A percentile compares a stretch with the other conserved stretches of the same genome.
phyloP scores from a whole-genome alignment of 1,140 invertebrate genomes.

The Ceratina australensis region DNA sequence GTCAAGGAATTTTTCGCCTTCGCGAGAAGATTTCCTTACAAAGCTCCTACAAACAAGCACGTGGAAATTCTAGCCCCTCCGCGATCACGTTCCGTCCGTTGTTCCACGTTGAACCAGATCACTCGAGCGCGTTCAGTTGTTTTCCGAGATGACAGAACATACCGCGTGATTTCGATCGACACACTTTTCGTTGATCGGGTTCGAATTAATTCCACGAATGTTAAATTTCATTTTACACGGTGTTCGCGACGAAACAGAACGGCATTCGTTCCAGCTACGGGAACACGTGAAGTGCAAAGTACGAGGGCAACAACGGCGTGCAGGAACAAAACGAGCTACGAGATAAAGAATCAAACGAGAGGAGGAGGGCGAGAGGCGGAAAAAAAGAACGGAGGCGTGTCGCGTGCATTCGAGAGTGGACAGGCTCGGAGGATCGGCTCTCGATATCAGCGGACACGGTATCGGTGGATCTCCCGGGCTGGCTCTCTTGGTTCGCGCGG shows the following conservation, averaged over 20 bases:
- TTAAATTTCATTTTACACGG: too few species aligned
- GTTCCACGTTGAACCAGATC: background rate
- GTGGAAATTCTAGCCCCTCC: slow-evolving; percentile 2
- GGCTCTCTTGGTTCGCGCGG: slow-evolving; percentile 38
- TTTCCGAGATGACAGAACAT: too few species aligned
- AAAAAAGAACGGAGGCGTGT: slow-evolving; percentile 34
- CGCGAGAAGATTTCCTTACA: slow-evolving; percentile 14
- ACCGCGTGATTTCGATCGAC: too few species aligned
- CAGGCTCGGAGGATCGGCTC: slow-evolving; percentile 23
- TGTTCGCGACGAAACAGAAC: too few species aligned
- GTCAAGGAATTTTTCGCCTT: slow-evolving; percentile 1
- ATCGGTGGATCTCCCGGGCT: slow-evolving; percentile 41
- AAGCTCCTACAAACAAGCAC: background rate
- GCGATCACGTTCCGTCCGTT: background rate
- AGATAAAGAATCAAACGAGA: background rate
- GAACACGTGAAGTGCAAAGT: background rate
- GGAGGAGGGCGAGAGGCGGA: background rate
- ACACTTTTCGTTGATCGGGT: too few species aligned
- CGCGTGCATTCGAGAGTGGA: slow-evolving; percentile 33
- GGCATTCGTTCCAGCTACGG: too few species aligned
- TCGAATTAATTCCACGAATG: too few species aligned
- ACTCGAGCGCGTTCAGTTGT: too few species aligned
- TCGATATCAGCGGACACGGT: slow-evolving; percentile 47
- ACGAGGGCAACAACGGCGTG: background rate
- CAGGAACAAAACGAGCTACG: background rate